Conservation (phyloP, 2,888 invertebrate species). For the Lomographa bimaculata region DNA sequence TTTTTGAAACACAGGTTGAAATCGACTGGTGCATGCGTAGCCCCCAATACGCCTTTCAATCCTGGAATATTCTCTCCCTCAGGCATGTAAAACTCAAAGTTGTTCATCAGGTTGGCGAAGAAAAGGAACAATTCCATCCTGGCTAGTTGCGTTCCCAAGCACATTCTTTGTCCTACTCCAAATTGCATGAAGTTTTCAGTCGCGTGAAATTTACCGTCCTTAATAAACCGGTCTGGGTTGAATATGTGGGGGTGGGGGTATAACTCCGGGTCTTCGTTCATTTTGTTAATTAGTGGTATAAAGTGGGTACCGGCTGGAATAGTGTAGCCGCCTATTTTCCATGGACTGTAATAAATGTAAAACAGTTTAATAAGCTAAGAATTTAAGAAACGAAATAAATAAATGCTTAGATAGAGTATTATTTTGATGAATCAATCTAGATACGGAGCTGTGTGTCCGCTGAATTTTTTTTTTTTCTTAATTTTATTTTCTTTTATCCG, state of each 20-base stretch:
- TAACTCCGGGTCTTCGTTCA: slow-evolving; percentile 91
- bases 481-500: too few relatives aligned
- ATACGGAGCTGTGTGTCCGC: too few relatives aligned
- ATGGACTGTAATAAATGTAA: slow-evolving; percentile 84
- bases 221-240: slow-evolving; percentile 89
- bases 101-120: slow-evolving; percentile 90
- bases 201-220: slow-evolving; percentile 86
- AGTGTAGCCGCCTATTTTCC: slow-evolving; percentile 87
- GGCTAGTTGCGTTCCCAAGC: slow-evolving; percentile 91
- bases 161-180: slow-evolving; percentile 93
- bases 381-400: too few relatives aligned
- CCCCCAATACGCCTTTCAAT: slow-evolving; percentile 88
- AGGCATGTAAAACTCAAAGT: slow-evolving; percentile 87
- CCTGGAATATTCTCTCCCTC: slow-evolving; percentile 87
- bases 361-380: too few relatives aligned
- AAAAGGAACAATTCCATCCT: slow-evolving; percentile 93
- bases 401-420: too few relatives aligned
- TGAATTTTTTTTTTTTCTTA: too few relatives aligned
- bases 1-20: slow-evolving; percentile 39
- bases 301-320: slow-evolving; percentile 91
- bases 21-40: slow-evolving; percentile 88
- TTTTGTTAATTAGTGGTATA: slow-evolving; percentile 90
- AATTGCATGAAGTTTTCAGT: slow-evolving; percentile 93
- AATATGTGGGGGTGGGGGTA: slow-evolving; percentile 92
- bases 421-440: too few relatives aligned